A percentile compares a stretch with the other conserved stretches of the same genome.
Evolutionary conservation across 2,113 vertebrate species (phyloP).

Genomic region (Lanius collurio): DNA sequence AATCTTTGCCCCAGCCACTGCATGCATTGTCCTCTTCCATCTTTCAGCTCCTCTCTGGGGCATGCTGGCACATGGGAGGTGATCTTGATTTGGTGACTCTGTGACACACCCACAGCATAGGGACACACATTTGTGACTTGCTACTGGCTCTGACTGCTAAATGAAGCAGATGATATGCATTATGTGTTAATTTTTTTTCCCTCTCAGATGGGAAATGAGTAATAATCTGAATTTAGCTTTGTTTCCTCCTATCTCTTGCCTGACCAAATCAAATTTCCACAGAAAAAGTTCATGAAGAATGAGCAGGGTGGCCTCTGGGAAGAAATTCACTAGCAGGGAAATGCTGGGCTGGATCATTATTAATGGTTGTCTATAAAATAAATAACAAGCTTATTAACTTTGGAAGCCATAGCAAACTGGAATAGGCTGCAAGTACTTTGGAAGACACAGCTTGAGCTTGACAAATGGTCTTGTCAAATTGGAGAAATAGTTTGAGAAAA

Average conservation of each 20-base stretch:
- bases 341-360: background rate
- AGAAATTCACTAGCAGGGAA: background rate
- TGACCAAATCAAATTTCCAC: background rate
- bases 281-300: background rate
- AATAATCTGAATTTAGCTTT: background rate
- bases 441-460: background rate
- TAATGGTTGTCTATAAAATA: constrained; percentile 13
- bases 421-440: background rate
- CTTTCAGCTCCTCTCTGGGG: background rate
- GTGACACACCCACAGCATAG: background rate
- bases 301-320: background rate
- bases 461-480: constrained; percentile 22
- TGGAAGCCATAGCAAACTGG: background rate
- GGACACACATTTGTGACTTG: background rate
- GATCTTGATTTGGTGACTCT: background rate
- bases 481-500: constrained; percentile 10
- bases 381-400: constrained; percentile 25
- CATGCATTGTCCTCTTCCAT: rapidly evolving
- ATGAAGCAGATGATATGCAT: background rate
- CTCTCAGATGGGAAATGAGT: background rate
- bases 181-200: background rate
- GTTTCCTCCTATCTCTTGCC: background rate
- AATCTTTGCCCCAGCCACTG: background rate
- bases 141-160: background rate
- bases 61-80: rapidly evolving